A percentile compares a stretch with the other conserved stretches of the same genome.
Conservation (phyloP, 1,140 invertebrate genomes). For the Dendroctonus ponderosae region DNA sequence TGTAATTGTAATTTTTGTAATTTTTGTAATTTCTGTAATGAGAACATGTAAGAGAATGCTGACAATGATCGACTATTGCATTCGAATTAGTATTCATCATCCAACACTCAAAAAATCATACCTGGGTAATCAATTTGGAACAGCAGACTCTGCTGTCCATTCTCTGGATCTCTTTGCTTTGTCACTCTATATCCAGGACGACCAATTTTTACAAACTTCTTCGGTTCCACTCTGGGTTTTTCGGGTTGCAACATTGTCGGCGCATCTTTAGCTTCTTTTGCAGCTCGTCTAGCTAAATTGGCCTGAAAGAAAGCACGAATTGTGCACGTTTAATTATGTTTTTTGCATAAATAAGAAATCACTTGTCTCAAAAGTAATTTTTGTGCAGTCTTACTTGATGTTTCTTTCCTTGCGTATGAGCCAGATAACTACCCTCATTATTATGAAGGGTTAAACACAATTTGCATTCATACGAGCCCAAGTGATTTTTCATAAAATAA, state of each 20-base stretch:
- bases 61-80: too few relatives aligned
- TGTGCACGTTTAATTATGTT: neutral
- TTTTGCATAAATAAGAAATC: neutral
- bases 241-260: conserved; percentile 87
- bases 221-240: conserved; percentile 93
- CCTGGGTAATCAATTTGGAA: conserved; percentile 97
- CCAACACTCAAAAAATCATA: conserved; percentile 37
- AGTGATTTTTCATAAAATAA: conserved; percentile 99
- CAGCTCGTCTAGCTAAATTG: conserved; percentile 94
- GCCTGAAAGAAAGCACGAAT: conserved; percentile 53
- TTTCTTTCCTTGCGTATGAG: conserved; percentile 99
- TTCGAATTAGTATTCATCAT: neutral
- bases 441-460: conserved; percentile 98
- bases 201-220: conserved; percentile 99
- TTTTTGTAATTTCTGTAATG: conserved; percentile 71
- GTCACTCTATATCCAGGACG: conserved; percentile 98
- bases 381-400: conserved; percentile 68
- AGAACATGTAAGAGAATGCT: too few relatives aligned
- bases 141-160: conserved; percentile 92
- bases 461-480: conserved; percentile 99
- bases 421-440: conserved; percentile 98
- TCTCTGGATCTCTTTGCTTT: conserved; percentile 94
- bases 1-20: neutral
- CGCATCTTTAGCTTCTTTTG: conserved; percentile 97
- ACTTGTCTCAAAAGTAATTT: neutral